Percentiles rank a stretch among this genome's conserved stretches.
phyloP scores from a whole-genome alignment of 2,888 invertebrate genomes.

The Cephus pulcher region DNA sequence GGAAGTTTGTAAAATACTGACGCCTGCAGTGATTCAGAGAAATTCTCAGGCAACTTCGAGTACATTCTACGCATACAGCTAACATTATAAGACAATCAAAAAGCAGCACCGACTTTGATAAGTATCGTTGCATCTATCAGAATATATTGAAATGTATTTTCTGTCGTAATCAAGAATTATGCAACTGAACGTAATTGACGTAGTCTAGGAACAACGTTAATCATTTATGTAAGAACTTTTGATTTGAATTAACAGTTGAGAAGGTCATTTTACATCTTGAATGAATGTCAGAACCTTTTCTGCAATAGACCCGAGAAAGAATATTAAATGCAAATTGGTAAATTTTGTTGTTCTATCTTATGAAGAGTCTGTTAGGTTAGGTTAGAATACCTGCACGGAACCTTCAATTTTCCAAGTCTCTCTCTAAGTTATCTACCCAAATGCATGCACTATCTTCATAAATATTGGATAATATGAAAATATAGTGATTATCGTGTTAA shows the following conservation, averaged over 20 bases:
- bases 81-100: neutral
- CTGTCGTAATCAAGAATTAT: neutral
- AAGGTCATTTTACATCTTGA: neutral
- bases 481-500: neutral
- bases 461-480: neutral
- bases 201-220: conserved; percentile 1
- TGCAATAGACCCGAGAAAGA: neutral
- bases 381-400: neutral
- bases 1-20: neutral
- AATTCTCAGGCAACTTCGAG: neutral
- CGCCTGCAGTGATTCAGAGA: neutral
- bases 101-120: neutral
- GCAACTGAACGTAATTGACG: neutral
- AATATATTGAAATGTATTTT: neutral
- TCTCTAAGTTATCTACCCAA: no score
- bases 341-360: neutral
- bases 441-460: neutral
- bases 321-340: neutral
- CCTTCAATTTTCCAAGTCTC: neutral
- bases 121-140: neutral
- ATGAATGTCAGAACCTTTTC: neutral
- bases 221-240: conserved; percentile 10
- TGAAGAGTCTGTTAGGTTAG: neutral
- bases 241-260: conserved; percentile 7
- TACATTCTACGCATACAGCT: neutral